These are phyloP conservation scores for Eustalomyia histrio DNA, from an alignment of 2,888 invertebrate genomes.

Conservation along the genomic window DNA sequence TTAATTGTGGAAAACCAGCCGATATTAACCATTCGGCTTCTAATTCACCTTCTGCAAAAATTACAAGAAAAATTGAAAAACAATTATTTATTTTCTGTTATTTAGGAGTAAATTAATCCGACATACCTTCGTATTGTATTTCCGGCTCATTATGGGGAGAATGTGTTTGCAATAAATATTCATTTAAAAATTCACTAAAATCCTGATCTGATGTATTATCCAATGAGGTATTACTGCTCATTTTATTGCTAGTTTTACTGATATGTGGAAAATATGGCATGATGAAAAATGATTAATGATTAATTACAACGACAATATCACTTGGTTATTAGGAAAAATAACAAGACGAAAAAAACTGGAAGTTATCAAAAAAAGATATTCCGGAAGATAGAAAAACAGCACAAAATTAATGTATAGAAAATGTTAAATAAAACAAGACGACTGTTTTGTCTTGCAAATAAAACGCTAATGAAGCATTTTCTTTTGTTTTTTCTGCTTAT, in stretches of 20 bases:
- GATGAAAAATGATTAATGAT: constrained; percentile 51
- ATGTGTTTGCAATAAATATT: constrained; percentile 77
- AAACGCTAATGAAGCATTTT: constrained; percentile 55
- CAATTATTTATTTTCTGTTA: not conserved
- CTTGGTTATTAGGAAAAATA: not conserved
- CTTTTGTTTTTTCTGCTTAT: too few relatives aligned
- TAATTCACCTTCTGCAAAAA: constrained; percentile 80
- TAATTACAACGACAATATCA: constrained; percentile 6
- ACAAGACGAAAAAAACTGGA: not conserved
- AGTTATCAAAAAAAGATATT: not conserved
- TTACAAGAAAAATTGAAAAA: constrained; percentile 30
- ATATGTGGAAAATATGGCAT: constrained; percentile 71
- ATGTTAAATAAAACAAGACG: constrained; percentile 56
- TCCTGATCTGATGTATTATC: constrained; percentile 77
- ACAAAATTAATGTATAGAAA: constrained; percentile 6
- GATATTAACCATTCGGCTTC: constrained; percentile 82
- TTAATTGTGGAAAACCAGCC: constrained; percentile 81
- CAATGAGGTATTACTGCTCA: constrained; percentile 73
- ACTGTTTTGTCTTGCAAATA: constrained; percentile 54
- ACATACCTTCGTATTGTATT: constrained; percentile 77
- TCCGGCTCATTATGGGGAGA: constrained; percentile 76
- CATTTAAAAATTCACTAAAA: constrained; percentile 78
- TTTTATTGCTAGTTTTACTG: constrained; percentile 68
- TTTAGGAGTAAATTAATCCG: not conserved
- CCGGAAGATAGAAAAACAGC: not conserved